These are phyloP conservation scores for Pipa parva DNA, from an alignment of 2,113 vertebrate species.

Conservation along the genomic window DNA sequence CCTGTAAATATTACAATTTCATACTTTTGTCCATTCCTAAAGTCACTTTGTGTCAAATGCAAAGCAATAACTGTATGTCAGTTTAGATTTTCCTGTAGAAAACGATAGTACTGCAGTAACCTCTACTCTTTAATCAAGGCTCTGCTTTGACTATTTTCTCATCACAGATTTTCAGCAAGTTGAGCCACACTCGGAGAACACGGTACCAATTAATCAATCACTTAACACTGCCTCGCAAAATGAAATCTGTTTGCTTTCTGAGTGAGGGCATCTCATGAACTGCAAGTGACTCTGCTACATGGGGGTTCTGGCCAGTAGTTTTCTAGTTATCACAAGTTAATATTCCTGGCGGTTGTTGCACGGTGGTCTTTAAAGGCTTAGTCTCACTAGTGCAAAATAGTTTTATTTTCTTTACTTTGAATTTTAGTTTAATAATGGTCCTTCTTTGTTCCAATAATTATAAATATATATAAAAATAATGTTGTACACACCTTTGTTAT, in stretches of 20 bases:
- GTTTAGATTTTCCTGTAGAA: slow-evolving; percentile 9
- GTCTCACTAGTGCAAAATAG: not conserved
- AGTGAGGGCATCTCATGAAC: slow-evolving; percentile 18
- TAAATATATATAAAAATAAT: too few species aligned
- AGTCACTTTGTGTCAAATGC: not conserved
- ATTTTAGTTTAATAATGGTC: too few species aligned
- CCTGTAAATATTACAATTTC: too few species aligned
- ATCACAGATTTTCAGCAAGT: slow-evolving; percentile 8
- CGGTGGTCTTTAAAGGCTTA: not conserved
- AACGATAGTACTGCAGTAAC: not conserved
- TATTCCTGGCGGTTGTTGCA: not conserved
- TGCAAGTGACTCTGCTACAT: not conserved
- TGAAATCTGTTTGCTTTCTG: slow-evolving; percentile 26
- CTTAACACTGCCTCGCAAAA: slow-evolving; percentile 33
- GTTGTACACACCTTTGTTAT: too few species aligned
- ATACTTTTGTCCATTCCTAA: too few species aligned
- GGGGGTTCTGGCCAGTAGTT: slow-evolving; percentile 21
- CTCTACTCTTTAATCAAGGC: slow-evolving; percentile 1
- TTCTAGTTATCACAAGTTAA: slow-evolving; percentile 23
- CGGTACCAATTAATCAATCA: slow-evolving; percentile 38
- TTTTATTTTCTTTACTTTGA: too few species aligned
- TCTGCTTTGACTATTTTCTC: slow-evolving; percentile 15
- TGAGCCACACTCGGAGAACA: slow-evolving; percentile 11
- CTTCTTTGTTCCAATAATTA: too few species aligned
- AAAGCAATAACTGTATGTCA: not conserved